Evolutionary conservation across 2,113 vertebrate species (phyloP), one percentile per base, ranked within the genome.

Genomic region (Junco hyemalis): DNA sequence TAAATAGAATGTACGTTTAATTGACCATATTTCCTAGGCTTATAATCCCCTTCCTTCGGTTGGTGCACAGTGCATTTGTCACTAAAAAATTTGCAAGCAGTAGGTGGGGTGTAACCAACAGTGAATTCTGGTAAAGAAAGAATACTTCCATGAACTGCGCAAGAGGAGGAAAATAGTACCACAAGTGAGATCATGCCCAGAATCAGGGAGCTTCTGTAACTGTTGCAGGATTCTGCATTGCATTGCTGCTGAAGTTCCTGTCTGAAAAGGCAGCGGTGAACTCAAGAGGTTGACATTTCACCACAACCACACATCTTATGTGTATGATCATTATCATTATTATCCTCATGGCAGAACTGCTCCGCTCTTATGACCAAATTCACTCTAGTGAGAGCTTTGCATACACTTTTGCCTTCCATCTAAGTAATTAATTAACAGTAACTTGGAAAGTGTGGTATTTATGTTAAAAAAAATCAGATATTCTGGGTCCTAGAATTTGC

Each of bases 11-110:
- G 69, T 86, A 64, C 0, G 1, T 85, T 95, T 93, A 89, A 79
- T 63, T 95, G 66, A 91, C 64, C n/a, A 1, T 90, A 86, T 90
- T 88, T 92, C 66, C 83, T 89, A 65, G 54, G 71, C 26, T 89
- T 87, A 44, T 86, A 90, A 81, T 76, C n/a, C 25, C 13, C 5
- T 90, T 84, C 87, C 54, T 95, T 95, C 64, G 74, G n/a, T 93
- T 88, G 71, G 50, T 68, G 44, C 26, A 5, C 35, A 45, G 33
- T 81, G 44, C 51, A 33, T 86, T 66, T 87, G 59, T 87, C 61
- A 33, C 60, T 81, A 44, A 89, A 59, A 81, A 95, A 50, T 36
- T 86, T 63, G 45, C 61, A 85, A 61, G 51, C 47, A 72, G 59
- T 79, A 92, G 65, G n/a, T 88, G 59, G 28, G 20, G 42, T 89